Conservation (phyloP, 2,113 vertebrate genomes). For the Bos javanicus region DNA sequence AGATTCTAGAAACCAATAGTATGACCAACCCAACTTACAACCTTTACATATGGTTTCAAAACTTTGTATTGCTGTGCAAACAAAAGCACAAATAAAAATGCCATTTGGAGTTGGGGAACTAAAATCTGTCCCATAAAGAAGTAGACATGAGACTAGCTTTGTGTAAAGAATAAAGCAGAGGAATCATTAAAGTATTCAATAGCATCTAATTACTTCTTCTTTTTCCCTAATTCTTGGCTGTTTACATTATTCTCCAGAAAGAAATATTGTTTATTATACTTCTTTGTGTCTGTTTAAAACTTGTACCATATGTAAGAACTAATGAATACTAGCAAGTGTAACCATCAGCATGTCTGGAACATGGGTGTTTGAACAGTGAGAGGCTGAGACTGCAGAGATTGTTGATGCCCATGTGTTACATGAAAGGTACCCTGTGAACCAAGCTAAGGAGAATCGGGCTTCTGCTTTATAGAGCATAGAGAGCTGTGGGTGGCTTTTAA, state of each 20-base stretch:
- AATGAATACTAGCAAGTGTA: background rate
- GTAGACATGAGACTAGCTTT: background rate
- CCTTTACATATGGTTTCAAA: constrained; percentile 5
- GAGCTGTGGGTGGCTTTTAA: background rate
- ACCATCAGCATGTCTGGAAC: background rate
- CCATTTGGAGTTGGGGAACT: background rate
- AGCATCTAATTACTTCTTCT: background rate
- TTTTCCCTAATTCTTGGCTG: background rate
- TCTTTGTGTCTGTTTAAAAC: background rate
- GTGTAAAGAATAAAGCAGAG: background rate
- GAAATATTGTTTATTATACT: background rate
- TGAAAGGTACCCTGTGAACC: background rate
- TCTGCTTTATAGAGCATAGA: background rate
- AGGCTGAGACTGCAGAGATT: background rate
- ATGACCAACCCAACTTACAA: background rate
- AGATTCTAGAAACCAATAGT: background rate
- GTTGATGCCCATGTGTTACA: background rate
- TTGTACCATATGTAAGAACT: background rate
- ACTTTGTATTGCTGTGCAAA: background rate
- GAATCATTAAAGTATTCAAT: background rate
- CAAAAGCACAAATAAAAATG: constrained; percentile 9
- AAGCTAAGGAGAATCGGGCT: background rate
- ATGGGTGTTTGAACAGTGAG: background rate
- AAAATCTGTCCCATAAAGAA: background rate
- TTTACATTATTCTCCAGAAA: background rate